Evolutionary conservation across 2,113 vertebrate species (phyloP).

Genomic region (Podilymbus podiceps): DNA sequence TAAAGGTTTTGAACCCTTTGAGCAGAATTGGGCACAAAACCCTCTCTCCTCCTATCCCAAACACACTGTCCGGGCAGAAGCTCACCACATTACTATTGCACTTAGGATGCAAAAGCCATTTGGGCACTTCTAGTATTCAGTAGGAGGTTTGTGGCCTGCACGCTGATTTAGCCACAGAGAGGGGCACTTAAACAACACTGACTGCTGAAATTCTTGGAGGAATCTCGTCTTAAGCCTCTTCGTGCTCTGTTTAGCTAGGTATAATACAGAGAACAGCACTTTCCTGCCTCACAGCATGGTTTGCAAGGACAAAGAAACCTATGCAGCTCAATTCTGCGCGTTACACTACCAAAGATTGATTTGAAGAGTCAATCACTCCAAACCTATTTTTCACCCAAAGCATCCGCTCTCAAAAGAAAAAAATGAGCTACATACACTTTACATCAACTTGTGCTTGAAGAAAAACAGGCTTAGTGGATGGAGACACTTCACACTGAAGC

Average conservation of each 20-base stretch:
- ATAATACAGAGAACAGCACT: neutral
- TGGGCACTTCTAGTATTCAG: neutral
- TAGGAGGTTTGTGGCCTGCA: neutral
- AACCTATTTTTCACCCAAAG: conserved; percentile 8
- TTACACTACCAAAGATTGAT: neutral
- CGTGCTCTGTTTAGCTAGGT: neutral
- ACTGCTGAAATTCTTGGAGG: neutral
- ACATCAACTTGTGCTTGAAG: conserved; percentile 1
- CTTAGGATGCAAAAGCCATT: neutral
- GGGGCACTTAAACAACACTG: neutral
- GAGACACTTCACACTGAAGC: neutral
- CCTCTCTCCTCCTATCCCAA: neutral
- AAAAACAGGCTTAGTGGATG: neutral
- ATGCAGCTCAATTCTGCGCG: neutral
- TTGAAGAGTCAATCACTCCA: conserved; percentile 5
- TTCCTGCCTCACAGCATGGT: neutral
- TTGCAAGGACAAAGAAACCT: conserved; percentile 4
- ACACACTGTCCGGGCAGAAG: rapidly evolving
- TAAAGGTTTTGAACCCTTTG: neutral
- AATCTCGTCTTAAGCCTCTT: neutral
- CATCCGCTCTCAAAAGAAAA: neutral
- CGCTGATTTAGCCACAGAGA: neutral
- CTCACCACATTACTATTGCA: neutral
- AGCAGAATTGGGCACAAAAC: neutral
- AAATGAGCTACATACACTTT: conserved; percentile 12